Percentiles rank a stretch among this genome's conserved stretches.
Evolutionary conservation across 53 echinoderm and acorn worm species (phyloP).

Genomic region (Pentamera pediparva): DNA sequence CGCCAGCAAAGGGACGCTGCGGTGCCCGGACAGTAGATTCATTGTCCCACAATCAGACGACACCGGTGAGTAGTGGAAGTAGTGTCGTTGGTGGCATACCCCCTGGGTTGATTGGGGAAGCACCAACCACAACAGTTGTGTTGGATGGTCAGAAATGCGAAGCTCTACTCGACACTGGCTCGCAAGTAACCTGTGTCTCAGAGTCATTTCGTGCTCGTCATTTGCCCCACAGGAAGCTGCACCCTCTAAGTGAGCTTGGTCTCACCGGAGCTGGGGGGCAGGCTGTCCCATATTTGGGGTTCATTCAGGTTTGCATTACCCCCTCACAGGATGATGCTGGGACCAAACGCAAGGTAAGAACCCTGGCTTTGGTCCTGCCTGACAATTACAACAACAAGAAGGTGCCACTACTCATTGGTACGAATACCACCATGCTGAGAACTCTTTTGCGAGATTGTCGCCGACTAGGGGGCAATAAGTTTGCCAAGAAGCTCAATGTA

Average conservation of each 20-base stretch:
- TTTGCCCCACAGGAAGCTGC: slow-evolving; percentile 25
- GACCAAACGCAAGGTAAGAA: not conserved
- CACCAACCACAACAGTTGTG: slow-evolving; percentile 4
- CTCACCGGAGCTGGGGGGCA: slow-evolving; percentile 43
- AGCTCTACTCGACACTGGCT: slow-evolving; percentile 36
- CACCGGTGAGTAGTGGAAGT: not conserved
- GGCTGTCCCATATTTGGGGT: slow-evolving; percentile 30
- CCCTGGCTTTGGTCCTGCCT: slow-evolving; percentile 38
- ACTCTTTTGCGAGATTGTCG: slow-evolving; percentile 18
- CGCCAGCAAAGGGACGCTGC: slow-evolving; percentile 36
- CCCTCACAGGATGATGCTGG: slow-evolving; percentile 18
- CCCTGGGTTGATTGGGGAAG: not conserved
- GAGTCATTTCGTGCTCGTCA: slow-evolving; percentile 7
- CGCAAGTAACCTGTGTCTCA: slow-evolving; percentile 42
- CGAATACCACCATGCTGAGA: slow-evolving; percentile 30
- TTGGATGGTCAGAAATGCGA: not conserved
- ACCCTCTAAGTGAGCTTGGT: slow-evolving; percentile 25
- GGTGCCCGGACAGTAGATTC: slow-evolving; percentile 18
- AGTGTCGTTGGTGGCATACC: not conserved
- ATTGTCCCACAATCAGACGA: not conserved
- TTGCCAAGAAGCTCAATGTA: slow-evolving; percentile 3
- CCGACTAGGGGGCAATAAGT: slow-evolving; percentile 19
- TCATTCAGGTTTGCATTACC: slow-evolving; percentile 3
- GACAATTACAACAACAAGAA: not conserved
- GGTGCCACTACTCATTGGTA: slow-evolving; percentile 38